Evolutionary conservation across 2,113 vertebrate species (phyloP).

Genomic region (Andinoacara biseriatus): DNA sequence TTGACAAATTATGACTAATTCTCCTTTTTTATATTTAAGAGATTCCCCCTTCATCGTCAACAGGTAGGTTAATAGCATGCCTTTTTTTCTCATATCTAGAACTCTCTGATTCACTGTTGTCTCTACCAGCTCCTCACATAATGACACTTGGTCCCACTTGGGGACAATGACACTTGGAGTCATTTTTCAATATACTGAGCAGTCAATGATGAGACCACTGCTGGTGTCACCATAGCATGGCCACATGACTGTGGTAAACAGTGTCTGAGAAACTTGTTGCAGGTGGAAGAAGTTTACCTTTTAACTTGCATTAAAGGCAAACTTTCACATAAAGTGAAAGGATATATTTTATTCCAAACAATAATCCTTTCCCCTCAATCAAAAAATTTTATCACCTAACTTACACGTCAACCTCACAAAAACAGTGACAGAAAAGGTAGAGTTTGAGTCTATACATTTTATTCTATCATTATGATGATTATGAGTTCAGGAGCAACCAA

Average conservation of each 20-base stretch:
- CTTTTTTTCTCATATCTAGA: background rate
- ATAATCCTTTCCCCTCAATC: background rate
- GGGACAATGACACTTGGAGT: background rate
- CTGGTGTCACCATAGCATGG: too few relatives aligned
- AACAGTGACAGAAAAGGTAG: background rate
- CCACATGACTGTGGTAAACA: background rate
- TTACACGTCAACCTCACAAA: background rate
- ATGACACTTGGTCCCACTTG: background rate
- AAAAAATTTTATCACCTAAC: too few relatives aligned
- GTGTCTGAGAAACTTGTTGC: background rate
- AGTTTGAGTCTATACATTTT: too few relatives aligned
- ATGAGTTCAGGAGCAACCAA: background rate
- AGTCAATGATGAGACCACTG: background rate
- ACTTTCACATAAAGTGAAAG: background rate
- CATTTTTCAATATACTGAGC: background rate
- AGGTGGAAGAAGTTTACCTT: background rate
- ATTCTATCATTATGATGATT: background rate
- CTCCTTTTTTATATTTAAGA: slow-evolving; percentile 45
- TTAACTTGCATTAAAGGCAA: too few relatives aligned
- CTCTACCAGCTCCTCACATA: background rate
- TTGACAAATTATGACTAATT: background rate
- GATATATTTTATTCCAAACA: background rate
- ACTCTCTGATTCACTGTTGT: background rate
- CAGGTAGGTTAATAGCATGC: slow-evolving; percentile 34
- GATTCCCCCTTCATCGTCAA: background rate